Evolutionary conservation across 2,113 vertebrate species (phyloP).

Genomic region (Archilochus colubris): DNA sequence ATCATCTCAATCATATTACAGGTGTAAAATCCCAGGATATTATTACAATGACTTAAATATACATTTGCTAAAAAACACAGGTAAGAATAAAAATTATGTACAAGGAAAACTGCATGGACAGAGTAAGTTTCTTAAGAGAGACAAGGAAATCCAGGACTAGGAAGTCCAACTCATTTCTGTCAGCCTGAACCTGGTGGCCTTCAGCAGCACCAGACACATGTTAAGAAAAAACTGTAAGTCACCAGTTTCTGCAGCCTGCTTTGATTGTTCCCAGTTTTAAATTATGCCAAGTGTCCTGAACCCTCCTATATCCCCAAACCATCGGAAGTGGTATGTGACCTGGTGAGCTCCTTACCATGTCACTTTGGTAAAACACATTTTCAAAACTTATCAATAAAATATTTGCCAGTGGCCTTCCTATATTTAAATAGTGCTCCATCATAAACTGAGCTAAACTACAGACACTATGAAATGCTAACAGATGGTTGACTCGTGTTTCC

Average conservation of each 20-base stretch:
- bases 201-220: not conserved
- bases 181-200: not conserved
- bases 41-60: not conserved
- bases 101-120: not conserved
- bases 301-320: not conserved
- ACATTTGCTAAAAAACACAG: not conserved
- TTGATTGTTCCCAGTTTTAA: not conserved
- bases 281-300: not conserved
- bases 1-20: not conserved
- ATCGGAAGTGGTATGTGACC: not conserved
- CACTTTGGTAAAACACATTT: not conserved
- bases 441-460: constrained; percentile 73
- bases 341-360: not conserved
- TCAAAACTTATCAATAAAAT: not conserved
- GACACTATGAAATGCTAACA: constrained; percentile 79
- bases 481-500: constrained; percentile 84
- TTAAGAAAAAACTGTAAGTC: not conserved
- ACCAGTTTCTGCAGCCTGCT: not conserved
- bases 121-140: not conserved
- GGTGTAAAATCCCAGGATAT: not conserved
- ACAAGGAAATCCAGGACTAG: not conserved
- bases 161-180: not conserved
- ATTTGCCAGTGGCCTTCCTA: constrained; percentile 48
- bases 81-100: not conserved
- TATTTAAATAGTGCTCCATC: constrained; percentile 74